A percentile compares a stretch with the other conserved stretches of the same genome.
phyloP scores from a whole-genome alignment of 2,888 invertebrate genomes.

The Dicranocentrus wangi region DNA sequence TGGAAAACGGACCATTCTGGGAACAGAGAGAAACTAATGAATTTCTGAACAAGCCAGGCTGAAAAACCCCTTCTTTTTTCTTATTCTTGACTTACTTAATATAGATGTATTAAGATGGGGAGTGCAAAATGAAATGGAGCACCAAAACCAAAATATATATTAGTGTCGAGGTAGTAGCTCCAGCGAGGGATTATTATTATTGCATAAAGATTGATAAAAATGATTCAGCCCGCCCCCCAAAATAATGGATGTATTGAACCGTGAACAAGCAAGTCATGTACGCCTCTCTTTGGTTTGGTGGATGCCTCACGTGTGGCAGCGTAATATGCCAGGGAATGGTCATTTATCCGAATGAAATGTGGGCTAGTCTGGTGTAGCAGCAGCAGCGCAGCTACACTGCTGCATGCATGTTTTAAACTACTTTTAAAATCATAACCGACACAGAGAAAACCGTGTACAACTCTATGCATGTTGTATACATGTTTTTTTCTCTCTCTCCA shows the following conservation, averaged over 20 bases:
- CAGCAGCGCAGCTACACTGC: too few relatives aligned
- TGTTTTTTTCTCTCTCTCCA: background rate
- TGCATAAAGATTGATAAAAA: conserved; percentile 28
- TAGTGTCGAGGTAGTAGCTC: too few relatives aligned
- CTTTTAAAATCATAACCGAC: conserved; percentile 17
- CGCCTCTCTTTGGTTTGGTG: conserved; percentile 1
- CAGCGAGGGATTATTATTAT: background rate
- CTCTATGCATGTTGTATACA: too few relatives aligned
- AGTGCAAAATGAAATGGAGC: background rate
- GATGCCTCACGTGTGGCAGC: background rate
- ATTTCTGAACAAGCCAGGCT: conserved; percentile 11
- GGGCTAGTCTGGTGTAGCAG: too few relatives aligned
- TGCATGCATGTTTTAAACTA: conserved; percentile 19
- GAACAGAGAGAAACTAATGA: conserved; percentile 23
- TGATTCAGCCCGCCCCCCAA: conserved; percentile 39
- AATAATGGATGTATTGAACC: conserved; percentile 39
- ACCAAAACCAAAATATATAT: background rate
- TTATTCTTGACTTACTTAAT: background rate
- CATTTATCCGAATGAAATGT: conserved; percentile 21
- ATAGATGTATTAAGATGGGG: background rate
- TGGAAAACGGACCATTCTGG: conserved; percentile 13
- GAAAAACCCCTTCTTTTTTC: background rate
- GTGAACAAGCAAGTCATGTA: conserved; percentile 1
- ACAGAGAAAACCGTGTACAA: background rate
- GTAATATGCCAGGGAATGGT: background rate